These are phyloP conservation scores for Monochamus saltuarius DNA, from an alignment of 1,140 invertebrate species.

Conservation along the genomic window DNA sequence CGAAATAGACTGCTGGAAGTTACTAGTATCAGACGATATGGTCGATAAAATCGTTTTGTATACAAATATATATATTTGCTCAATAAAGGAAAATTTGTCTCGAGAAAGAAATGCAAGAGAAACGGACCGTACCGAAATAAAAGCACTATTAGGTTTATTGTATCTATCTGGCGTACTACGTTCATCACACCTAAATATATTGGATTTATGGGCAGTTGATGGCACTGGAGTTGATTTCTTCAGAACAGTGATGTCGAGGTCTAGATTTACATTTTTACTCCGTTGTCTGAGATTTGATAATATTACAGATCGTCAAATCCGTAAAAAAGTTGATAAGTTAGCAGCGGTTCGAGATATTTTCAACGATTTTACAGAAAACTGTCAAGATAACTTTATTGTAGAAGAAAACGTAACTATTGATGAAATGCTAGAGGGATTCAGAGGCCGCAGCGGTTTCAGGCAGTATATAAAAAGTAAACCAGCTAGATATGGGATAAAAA, in stretches of 20 bases:
- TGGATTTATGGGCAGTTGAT: no score
- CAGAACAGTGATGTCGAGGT: no score
- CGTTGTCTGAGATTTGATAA: conserved; percentile 18
- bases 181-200: no score
- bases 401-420: conserved; percentile 10
- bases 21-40: conserved; percentile 1
- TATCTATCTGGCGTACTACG: no score
- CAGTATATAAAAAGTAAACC: conserved; percentile 6
- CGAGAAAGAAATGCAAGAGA: no score
- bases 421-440: conserved; percentile 19
- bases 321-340: neutral
- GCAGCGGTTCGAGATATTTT: neutral
- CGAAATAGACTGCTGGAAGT: no score
- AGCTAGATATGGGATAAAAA: conserved; percentile 12
- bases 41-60: neutral
- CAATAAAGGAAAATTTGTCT: no score
- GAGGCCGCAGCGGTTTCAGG: neutral
- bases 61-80: no score
- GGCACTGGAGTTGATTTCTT: no score
- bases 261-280: no score
- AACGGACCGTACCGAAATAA: no score
- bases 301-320: conserved; percentile 5
- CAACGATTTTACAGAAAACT: conserved; percentile 5
- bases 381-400: conserved; percentile 7
- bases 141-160: no score